Percentiles rank a stretch among this genome's conserved stretches.
Conservation (phyloP, 2,888 invertebrate genomes). For the Hyles lineata region DNA sequence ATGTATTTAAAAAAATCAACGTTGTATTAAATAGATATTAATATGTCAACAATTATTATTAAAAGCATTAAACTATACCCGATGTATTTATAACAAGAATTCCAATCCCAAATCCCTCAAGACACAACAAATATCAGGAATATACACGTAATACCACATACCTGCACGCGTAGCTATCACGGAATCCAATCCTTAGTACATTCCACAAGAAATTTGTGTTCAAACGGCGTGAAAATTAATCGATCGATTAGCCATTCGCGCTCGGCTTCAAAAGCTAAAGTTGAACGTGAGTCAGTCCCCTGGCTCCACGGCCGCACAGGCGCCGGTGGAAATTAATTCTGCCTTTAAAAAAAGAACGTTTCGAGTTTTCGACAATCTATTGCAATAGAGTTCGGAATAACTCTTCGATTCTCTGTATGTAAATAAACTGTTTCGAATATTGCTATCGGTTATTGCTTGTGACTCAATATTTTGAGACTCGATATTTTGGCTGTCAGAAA, state of each 20-base stretch:
- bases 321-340: slow-evolving; percentile 72
- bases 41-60: no score
- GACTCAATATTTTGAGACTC: slow-evolving; percentile 35
- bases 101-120: background rate
- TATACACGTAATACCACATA: slow-evolving; percentile 10
- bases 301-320: slow-evolving; percentile 61
- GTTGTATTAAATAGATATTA: no score
- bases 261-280: slow-evolving; percentile 72
- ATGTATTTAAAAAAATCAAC: no score
- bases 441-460: slow-evolving; percentile 48
- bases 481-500: slow-evolving; percentile 24
- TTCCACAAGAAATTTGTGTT: slow-evolving; percentile 67
- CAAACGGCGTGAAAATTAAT: slow-evolving; percentile 80
- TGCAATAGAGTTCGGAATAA: slow-evolving; percentile 56
- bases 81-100: slow-evolving; percentile 2
- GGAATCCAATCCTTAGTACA: slow-evolving; percentile 57
- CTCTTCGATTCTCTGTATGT: slow-evolving; percentile 48
- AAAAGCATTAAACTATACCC: background rate
- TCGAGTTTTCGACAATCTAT: slow-evolving; percentile 65
- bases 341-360: slow-evolving; percentile 61
- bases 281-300: slow-evolving; percentile 71
- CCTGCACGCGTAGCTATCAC: slow-evolving; percentile 37
- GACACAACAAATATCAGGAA: background rate
- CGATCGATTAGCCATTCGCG: slow-evolving; percentile 80
- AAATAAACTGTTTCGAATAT: slow-evolving; percentile 52